Evolutionary conservation across 2,797 vertebrate genomes (phyloP), one percentile per base, ranked within the genome.

Genomic region (Phrynocephalus guinanensis): DNA sequence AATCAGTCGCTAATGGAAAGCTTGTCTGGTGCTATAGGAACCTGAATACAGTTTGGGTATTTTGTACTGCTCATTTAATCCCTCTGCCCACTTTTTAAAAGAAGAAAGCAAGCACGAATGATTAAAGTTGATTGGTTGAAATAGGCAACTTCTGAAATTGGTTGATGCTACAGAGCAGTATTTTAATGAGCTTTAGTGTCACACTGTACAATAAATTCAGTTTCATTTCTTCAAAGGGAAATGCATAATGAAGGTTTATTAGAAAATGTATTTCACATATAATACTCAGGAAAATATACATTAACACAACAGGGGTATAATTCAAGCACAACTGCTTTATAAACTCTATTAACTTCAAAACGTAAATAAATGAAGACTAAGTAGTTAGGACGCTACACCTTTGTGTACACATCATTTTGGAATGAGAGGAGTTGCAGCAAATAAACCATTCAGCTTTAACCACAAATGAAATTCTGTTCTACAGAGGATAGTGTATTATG

Each of bases 141-240:
- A 88, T 18, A 8, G 30, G 71, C 79, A 80, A 82, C 68, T 44
- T 33, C 2, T 3, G 15, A 82, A 89, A 87, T 9, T 88, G 0
- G 70, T 79, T 30, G 66, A 87, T 67, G 38, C 24, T 67, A 75
- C 38, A 44, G 38, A 44, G 38, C 38, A 76, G 52, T 7, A n/a
- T 72, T 71, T 83, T 48, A 71, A 87, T 79, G 50, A 26, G 60
- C 16, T 79, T 81, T 68, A 85, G 66, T 85, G 38, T 18, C 56
- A 85, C 38, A 44, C 38, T 44, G 38, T 88, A 85, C 75, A 78
- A 30, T 24, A 87, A 82, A 82, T 76, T 82, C 52, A 63, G 22
- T 88, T 88, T 75, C 71, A 63, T 67, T 85, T 88, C 83, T 80
- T 60, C 85, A 88, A 80, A 84, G 70, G 60, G 78, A 88, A 87